A percentile compares a stretch with the other conserved stretches of the same genome.
phyloP scores from a whole-genome alignment of 2,888 invertebrate species.

The Metopia argyrocephala region DNA sequence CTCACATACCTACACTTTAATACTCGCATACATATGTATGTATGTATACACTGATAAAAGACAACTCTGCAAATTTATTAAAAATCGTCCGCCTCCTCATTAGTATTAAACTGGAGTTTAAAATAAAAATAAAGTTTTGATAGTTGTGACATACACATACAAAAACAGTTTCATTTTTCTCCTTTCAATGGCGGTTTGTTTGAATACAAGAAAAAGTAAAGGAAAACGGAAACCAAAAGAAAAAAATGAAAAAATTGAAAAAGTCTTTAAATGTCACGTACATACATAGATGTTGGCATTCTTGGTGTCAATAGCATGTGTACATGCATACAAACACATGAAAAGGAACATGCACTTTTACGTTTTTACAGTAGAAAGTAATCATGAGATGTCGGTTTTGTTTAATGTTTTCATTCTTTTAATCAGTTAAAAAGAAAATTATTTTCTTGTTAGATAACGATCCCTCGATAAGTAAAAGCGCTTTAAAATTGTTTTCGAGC shows the following conservation, averaged over 20 bases:
- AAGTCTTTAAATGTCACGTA: constrained; percentile 50
- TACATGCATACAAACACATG: neutral
- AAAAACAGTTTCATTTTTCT: constrained; percentile 6
- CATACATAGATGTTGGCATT: constrained; percentile 19
- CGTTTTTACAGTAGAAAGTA: neutral
- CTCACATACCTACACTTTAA: no score
- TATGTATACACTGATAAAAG: neutral
- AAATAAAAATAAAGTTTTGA: constrained; percentile 13
- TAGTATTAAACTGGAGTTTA: constrained; percentile 24
- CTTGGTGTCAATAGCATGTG: constrained; percentile 29
- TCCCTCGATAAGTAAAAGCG: no score
- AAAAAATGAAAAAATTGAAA: neutral
- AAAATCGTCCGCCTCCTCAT: neutral
- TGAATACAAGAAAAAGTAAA: neutral
- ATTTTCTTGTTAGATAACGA: neutral
- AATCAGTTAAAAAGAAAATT: neutral
- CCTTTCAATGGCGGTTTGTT: constrained; percentile 18
- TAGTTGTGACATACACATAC: constrained; percentile 16
- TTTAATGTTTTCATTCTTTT: neutral
- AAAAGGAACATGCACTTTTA: neutral
- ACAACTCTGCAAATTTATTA: neutral
- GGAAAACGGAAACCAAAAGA: neutral
- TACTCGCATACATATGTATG: neutral
- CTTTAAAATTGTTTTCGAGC: no score
- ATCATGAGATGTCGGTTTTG: neutral